Conservation (phyloP, 2,797 vertebrate species). For the Cyprinella venusta region DNA sequence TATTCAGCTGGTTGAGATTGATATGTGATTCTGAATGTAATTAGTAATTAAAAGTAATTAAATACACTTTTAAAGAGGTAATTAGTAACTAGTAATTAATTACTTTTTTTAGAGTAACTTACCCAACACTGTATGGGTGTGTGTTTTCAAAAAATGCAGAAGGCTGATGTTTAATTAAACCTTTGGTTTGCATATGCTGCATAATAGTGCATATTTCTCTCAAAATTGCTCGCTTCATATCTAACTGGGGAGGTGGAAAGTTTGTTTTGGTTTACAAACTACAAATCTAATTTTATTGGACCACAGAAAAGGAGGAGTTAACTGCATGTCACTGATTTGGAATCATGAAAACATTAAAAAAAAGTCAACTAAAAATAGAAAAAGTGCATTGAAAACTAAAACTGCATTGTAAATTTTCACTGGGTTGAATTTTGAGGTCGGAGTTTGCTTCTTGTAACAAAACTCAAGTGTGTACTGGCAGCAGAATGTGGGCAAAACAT, state of each 20-base stretch:
- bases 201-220: background rate
- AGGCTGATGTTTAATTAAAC: background rate
- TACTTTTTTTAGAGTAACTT: no score
- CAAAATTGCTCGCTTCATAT: background rate
- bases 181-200: background rate
- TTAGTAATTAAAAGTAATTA: no score
- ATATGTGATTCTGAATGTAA: no score
- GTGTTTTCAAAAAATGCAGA: background rate
- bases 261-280: background rate
- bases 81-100: no score
- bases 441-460: background rate
- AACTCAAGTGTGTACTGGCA: background rate
- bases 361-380: background rate
- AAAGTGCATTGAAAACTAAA: no score
- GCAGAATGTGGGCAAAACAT: background rate
- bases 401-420: background rate
- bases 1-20: no score
- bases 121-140: no score
- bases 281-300: background rate
- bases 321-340: background rate
- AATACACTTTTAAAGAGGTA: no score
- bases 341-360: background rate
- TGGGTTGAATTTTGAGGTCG: background rate
- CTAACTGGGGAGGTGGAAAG: background rate
- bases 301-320: background rate